A percentile compares a stretch with the other conserved stretches of the same genome.
Conservation (phyloP, 2,888 invertebrate species). For the Venusia cambrica region DNA sequence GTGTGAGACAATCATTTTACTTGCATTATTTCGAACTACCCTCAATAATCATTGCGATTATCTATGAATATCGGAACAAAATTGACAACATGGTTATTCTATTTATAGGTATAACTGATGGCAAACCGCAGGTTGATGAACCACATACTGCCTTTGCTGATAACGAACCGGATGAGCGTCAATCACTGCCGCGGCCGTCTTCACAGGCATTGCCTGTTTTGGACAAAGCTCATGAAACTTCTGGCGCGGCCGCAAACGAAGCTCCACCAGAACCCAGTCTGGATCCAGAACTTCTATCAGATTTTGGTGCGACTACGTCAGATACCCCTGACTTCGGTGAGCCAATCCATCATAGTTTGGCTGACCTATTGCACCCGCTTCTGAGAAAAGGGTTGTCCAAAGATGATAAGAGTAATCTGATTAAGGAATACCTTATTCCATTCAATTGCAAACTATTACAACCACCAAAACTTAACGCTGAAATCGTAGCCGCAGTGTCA, state of each 20-base stretch:
- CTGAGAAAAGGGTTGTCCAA: slow-evolving; percentile 1
- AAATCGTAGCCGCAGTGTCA: slow-evolving; percentile 6
- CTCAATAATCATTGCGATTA: too few relatives aligned
- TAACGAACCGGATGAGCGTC: too few relatives aligned
- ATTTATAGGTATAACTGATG: too few relatives aligned
- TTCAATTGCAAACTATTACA: slow-evolving; percentile 7
- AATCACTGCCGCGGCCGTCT: slow-evolving; percentile 2
- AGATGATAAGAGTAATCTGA: background rate
- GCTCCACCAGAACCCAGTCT: slow-evolving; percentile 1
- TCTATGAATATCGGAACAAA: too few relatives aligned
- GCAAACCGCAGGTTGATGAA: too few relatives aligned
- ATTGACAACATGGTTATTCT: too few relatives aligned
- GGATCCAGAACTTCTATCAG: slow-evolving; percentile 3
- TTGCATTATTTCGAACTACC: too few relatives aligned
- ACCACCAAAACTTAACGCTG: slow-evolving; percentile 7
- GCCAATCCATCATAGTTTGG: slow-evolving; percentile 1
- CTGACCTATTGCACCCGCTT: slow-evolving; percentile 2
- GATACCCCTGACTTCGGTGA: slow-evolving; percentile 8
- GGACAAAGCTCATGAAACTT: background rate
- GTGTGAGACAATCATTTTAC: too few relatives aligned
- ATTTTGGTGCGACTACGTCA: slow-evolving; percentile 1
- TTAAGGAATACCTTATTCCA: slow-evolving; percentile 8
- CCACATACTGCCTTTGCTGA: too few relatives aligned
- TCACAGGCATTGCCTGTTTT: background rate
- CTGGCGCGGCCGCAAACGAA: background rate